Base-by-base conservation (phyloP, 2,888 invertebrate genomes). In the Leucozona laternaria region DNA sequence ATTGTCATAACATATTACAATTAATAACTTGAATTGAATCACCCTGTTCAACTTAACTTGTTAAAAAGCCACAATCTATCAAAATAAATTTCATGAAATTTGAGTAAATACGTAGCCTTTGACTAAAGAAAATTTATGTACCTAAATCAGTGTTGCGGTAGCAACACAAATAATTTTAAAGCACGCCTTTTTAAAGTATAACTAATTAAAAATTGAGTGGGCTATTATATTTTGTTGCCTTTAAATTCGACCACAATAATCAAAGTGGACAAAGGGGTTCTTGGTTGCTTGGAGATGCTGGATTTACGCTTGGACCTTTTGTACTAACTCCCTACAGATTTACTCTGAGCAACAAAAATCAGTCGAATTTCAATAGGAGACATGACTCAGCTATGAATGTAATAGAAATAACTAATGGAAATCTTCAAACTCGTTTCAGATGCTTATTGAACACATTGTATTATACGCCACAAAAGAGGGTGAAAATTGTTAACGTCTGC, bases 191-290 rank as follows among this genome's bases (percentile, higher is more conserved):
- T n/a, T n/a, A n/a, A n/a, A n/a, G n/a, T n/a, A n/a, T n/a, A n/a
- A n/a, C n/a, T n/a, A n/a, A 17, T n/a, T 31, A 34, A 58, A 58
- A 58, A 34, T 58, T 58, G 57, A 34, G 34, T 58, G 20, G 34
- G 34, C 57, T 17, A 17, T n/a, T 28, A 28, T 28, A 34, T 58
- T 20, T 37, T 11, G 4, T 34, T 17, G 8, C 5, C 15, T 40
- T 7, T 22, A 17, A 60, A 37, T 60, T 64, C 64, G 64, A 28
- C 64, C 45, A 45, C 64, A 45, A 64, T n/a, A n/a, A 37, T 37
- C 34, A 11, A 37, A 37, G 34, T 11, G 34, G 34, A 37, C 11
- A 37, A 37, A 1, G 34, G 11, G 34, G 34, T 37, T 37, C 34
- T 37, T 37, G 34, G 11, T 11, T 37, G 34, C 34, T 37, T 2